Evolutionary conservation across 2,888 invertebrate species (phyloP).

Genomic region (Standfussiana lucernea): DNA sequence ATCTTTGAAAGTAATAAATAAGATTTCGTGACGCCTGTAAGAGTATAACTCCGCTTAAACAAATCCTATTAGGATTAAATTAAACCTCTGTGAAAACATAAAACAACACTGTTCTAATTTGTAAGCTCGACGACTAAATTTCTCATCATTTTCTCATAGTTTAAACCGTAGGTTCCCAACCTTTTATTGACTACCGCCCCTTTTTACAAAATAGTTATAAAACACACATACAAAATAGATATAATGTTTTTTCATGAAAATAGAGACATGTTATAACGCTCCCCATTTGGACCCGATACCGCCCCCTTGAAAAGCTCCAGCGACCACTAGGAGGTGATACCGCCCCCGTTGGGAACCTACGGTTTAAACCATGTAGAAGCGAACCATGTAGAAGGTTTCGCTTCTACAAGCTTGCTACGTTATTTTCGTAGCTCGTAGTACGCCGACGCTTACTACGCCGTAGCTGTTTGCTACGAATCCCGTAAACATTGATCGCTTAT

Average conservation of each 20-base stretch:
- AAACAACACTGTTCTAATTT: not conserved
- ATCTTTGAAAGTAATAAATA: not conserved
- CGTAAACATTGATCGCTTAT: conserved; percentile 47
- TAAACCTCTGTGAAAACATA: not conserved
- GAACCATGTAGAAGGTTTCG: not conserved
- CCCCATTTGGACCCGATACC: too few relatives aligned
- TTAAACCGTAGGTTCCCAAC: too few relatives aligned
- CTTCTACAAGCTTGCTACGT: conserved; percentile 24
- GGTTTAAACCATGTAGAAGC: too few relatives aligned
- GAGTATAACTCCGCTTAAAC: not conserved
- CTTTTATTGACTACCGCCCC: too few relatives aligned
- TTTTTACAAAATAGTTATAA: too few relatives aligned
- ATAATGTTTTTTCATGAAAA: too few relatives aligned
- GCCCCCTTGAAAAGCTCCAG: too few relatives aligned
- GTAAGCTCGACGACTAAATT: not conserved
- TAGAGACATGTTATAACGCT: too few relatives aligned
- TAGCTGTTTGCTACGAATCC: conserved; percentile 63
- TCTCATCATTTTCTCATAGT: not conserved
- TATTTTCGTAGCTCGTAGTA: conserved; percentile 56
- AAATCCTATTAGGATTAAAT: not conserved
- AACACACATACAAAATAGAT: too few relatives aligned
- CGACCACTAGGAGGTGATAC: too few relatives aligned
- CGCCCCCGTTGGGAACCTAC: too few relatives aligned
- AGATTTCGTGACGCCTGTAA: not conserved
- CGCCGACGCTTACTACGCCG: conserved; percentile 67